Evolutionary conservation across 2,797 vertebrate species (phyloP).

Genomic region (Acestrorhynchus altus): DNA sequence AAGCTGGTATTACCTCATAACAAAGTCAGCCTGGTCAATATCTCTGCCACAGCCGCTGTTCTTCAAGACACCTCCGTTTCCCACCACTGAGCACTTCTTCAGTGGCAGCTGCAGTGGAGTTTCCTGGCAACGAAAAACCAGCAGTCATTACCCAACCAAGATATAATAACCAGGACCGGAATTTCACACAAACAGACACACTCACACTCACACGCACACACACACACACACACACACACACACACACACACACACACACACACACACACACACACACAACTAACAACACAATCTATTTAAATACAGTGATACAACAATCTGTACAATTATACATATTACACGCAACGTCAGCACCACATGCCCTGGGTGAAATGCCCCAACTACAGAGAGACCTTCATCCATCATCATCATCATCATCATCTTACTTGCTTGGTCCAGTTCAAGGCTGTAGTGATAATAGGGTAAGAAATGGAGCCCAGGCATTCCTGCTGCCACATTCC

Average conservation of each 20-base stretch:
- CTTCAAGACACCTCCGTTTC: slow-evolving; percentile 94
- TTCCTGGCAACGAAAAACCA: slow-evolving; percentile 75
- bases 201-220: background rate
- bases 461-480: too few relatives aligned
- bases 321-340: too few relatives aligned
- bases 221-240: background rate
- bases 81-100: slow-evolving; percentile 95
- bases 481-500: too few relatives aligned
- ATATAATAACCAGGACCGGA: background rate
- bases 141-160: slow-evolving; percentile 17
- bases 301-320: too few relatives aligned
- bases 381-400: too few relatives aligned
- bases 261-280: slow-evolving; percentile 9
- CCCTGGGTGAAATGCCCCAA: too few relatives aligned
- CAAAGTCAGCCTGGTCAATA: slow-evolving; percentile 91
- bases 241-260: background rate
- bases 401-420: too few relatives aligned
- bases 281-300: too few relatives aligned
- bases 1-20: slow-evolving; percentile 87
- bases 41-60: slow-evolving; percentile 88
- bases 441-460: too few relatives aligned
- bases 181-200: background rate
- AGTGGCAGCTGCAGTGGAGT: slow-evolving; percentile 90
- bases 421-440: too few relatives aligned
- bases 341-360: too few relatives aligned